phyloP scores from a whole-genome alignment of 2,888 invertebrate species.

The Panzeria rudis region DNA sequence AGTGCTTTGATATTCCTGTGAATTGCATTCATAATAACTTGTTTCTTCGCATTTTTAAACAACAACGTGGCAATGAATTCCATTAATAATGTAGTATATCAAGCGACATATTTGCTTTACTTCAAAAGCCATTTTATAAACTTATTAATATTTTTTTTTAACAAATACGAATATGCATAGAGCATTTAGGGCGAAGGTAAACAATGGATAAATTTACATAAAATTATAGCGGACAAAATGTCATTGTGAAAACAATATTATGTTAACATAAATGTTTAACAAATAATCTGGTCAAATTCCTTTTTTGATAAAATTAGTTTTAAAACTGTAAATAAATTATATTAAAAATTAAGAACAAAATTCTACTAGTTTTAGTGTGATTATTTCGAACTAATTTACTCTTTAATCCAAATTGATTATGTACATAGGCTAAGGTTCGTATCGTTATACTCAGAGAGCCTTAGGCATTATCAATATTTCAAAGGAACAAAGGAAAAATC shows the following conservation, averaged over 20 bases:
- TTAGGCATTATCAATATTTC: too few relatives aligned
- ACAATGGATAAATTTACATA: slow-evolving; percentile 13
- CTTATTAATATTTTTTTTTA: slow-evolving; percentile 1
- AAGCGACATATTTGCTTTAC: background rate
- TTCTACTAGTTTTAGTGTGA: too few relatives aligned
- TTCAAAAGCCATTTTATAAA: slow-evolving; percentile 10
- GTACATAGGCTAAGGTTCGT: too few relatives aligned
- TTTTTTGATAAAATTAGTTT: too few relatives aligned
- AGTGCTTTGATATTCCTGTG: slow-evolving; percentile 61
- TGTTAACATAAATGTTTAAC: background rate
- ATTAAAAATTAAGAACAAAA: too few relatives aligned
- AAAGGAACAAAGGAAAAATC: too few relatives aligned
- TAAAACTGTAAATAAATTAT: too few relatives aligned
- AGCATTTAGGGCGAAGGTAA: background rate
- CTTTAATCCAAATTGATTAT: too few relatives aligned
- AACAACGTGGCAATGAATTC: background rate
- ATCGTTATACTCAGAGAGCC: too few relatives aligned
- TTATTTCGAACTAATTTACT: too few relatives aligned
- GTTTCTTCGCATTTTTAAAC: background rate
- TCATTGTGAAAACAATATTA: background rate
- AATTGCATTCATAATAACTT: slow-evolving; percentile 64
- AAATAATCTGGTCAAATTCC: background rate
- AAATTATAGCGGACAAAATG: background rate
- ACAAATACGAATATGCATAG: background rate
- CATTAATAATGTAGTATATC: background rate